Base-by-base conservation (phyloP, 2,888 invertebrate species). In the Allolobophora icterica region DNA sequence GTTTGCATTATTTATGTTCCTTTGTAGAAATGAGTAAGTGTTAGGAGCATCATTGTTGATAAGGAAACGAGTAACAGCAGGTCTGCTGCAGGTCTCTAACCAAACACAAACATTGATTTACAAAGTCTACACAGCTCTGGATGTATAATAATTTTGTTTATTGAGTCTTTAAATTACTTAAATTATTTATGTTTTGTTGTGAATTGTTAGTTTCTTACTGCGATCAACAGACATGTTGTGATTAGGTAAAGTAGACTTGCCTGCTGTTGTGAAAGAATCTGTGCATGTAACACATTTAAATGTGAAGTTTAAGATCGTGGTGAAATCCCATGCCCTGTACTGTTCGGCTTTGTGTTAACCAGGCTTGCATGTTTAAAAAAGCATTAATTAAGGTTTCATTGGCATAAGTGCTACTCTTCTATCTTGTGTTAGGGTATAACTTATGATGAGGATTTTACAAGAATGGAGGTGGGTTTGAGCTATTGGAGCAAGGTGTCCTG, bases 101-200 rank as follows among this genome's bases (percentile, higher is more conserved):
- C 52, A 45, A 71, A 71, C 30, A 71, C 30, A 71, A n/a, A 71
- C n/a, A n/a, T n/a, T 71, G n/a, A 8, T 71, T n/a, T 71, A 24
- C 5, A 24, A 52, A 52, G 24, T 52, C 52, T 52, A 52, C 24
- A 52, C 24, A 52, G 71, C 71, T 71, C 71, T 71, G 13, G 71
- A 71, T 71, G 71, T 71, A n/a, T 71, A 71, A 71, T 71, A 71
- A 71, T 71, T 71, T 71, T 71, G 71, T n/a, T 71, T 71, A 71
- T 71, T 71, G 0, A 13, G 71, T 71, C n/a, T 71, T 71, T 71
- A n/a, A 71, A 71, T 71, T 71, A 71, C n/a, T 71, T 30, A n/a
- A 71, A 71, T 71, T 71, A 71, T 71, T 71, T n/a, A 17, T n/a
- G 1, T 30, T n/a, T 71, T 71, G 71, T n/a, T 71, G 30, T 71